Base-by-base conservation (phyloP, 2,888 invertebrate species). In the Cyaniris semiargus region DNA sequence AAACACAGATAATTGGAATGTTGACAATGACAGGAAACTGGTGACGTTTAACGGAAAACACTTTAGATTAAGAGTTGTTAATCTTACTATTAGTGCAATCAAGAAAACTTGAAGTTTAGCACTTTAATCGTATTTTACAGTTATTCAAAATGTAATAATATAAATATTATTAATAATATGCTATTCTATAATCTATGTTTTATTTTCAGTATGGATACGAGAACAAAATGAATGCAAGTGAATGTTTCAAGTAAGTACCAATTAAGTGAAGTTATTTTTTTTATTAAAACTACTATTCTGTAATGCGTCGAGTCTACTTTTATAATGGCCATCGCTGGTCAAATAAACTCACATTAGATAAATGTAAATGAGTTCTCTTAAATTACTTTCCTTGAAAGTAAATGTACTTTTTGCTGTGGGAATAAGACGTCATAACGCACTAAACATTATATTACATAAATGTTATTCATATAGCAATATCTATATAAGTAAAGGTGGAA, bases 181-280 rank as follows among this genome's bases (percentile, higher is more conserved):
- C n/a, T n/a, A n/a, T n/a, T n/a, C n/a, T n/a, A n/a, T n/a, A n/a
- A n/a, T n/a, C n/a, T n/a, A n/a, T n/a, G n/a, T n/a, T n/a, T 21
- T 74, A 70, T 82, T 75, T 81, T 78, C 92, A 93, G 93, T 85
- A 88, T 76, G 93, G 93, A 70, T 93, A 93, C 83, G 91, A 92
- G 86, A 93, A 93, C 79, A 92, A 89, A 87, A 92, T 93, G 91
- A 92, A 92, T 81, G 93, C 93, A 78, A 88, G 92, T 38, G 91
- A 93, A 86, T 93, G 93, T 87, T 93, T 93, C 80, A 92, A 92
- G 93, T 93, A 81, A 89, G 92, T 90, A 81, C 58, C 70, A 48
- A 31, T 7, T 7, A 56, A 58, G 4, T 53, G 1, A 53, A 5
- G 53, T 53, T 18, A 53, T 15, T 48, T 48, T 48, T 8, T 44